Base-by-base conservation (phyloP, 2,888 invertebrate genomes). In the Calliscelio sp. region DNA sequence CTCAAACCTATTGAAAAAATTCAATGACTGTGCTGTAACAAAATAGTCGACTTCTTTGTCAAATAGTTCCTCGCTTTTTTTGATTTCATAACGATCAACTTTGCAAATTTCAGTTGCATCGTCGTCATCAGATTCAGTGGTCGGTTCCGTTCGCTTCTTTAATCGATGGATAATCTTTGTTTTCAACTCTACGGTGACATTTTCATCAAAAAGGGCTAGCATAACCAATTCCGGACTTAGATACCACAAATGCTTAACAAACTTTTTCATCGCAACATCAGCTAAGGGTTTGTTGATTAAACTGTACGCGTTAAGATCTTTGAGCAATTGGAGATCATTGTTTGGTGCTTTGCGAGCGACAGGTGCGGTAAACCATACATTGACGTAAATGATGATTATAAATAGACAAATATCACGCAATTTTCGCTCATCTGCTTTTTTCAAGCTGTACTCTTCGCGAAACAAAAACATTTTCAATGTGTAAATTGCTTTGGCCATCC, bases 401-500 rank as follows among this genome's bases (percentile, higher is more conserved):
- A 86, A 87, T 20, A 84, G 1, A 73, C 77, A 87, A 68, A 86
- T 66, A 1, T 84, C 81, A n/a, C 41, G 28, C 10, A 88, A 28
- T 24, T 38, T 59, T 25, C 35, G 77, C 25, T 70, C 38, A 51
- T 87, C 85, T 38, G 38, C n/a, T 24, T 35, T 24, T 55, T 55
- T 7, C 38, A 38, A 28, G n/a, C 6, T 53, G 18, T 11, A 70
- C 28, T 55, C 28, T 55, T 32, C 18, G 18, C 63, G 81, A 73
- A 89, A 89, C 38, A 89, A 46, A 63, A 68, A 89, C 10, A 89
- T 89, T 84, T 89, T 90, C n/a, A 75, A 57, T 18, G 61, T 74
- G 70, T 88, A 89, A 68, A 88, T 88, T 10, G 84, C 86, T 81
- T 88, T 28, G 28, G 5, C 8, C 28, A 28, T 28, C 28, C 28